Percentiles rank a stretch among this genome's conserved stretches.
These are phyloP conservation scores for Linepithema humile DNA, from an alignment of 1,140 invertebrate genomes.

Conservation along the genomic window DNA sequence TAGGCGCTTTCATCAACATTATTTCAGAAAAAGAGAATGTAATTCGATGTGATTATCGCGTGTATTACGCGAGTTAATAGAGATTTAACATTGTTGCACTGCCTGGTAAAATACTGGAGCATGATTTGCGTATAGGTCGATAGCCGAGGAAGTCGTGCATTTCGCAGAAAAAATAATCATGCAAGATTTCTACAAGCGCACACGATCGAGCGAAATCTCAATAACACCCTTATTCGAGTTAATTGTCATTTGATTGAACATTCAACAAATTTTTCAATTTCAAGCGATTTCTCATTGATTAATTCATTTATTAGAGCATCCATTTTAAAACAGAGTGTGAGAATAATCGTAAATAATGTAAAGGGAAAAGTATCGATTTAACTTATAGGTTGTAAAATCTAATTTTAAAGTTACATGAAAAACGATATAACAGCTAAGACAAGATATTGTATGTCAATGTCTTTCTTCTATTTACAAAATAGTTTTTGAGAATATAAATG, in stretches of 20 bases:
- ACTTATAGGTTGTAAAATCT: too few species aligned
- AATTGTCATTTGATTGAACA: neutral
- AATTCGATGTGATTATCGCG: neutral
- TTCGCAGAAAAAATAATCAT: neutral
- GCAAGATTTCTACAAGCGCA: neutral
- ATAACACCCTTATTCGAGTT: neutral
- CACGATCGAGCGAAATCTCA: neutral
- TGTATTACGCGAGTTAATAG: neutral
- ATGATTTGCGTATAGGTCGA: neutral
- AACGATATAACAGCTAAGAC: neutral
- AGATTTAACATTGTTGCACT: neutral
- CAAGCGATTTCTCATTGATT: too few species aligned
- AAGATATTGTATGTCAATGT: neutral
- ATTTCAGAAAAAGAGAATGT: neutral
- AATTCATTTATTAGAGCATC: too few species aligned
- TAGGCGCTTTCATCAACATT: neutral
- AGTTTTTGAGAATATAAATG: neutral
- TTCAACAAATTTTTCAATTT: too few species aligned
- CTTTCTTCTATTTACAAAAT: neutral
- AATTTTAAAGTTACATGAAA: neutral
- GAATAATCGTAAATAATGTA: too few species aligned
- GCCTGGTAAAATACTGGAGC: neutral
- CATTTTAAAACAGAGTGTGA: too few species aligned
- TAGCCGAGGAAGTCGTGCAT: neutral
- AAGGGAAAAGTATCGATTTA: too few species aligned